Evolutionary conservation across 1,140 invertebrate genomes (phyloP).

Genomic region (Cydia amplana): DNA sequence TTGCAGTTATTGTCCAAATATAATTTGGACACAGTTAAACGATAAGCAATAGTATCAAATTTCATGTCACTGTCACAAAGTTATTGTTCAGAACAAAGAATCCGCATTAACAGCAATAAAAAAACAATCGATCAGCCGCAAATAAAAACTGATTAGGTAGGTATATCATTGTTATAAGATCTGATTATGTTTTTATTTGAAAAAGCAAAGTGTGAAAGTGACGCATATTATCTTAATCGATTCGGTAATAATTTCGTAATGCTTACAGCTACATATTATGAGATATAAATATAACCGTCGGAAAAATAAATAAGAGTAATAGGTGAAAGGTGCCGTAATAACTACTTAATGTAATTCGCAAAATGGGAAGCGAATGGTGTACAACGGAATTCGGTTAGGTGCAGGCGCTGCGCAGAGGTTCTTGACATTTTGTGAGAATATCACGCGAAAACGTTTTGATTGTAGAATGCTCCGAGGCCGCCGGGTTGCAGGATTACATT

Average conservation of each 20-base stretch:
- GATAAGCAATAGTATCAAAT: constrained; percentile 27
- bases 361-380: constrained; percentile 1
- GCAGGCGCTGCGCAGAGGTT: constrained; percentile 17
- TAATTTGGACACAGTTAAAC: not conserved
- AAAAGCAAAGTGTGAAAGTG: constrained; percentile 31
- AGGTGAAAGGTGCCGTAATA: constrained; percentile 7
- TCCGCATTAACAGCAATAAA: constrained; percentile 39
- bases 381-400: constrained; percentile 17
- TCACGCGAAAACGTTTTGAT: constrained; percentile 25
- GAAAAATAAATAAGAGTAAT: constrained; percentile 19
- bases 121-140: constrained; percentile 9
- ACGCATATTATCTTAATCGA: constrained; percentile 8
- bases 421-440: constrained; percentile 32
- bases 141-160: constrained; percentile 36
- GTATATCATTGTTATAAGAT: constrained; percentile 38
- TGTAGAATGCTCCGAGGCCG: constrained; percentile 28
- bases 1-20: constrained; percentile 22
- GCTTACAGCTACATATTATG: constrained; percentile 11
- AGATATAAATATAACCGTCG: not conserved
- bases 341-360: not conserved
- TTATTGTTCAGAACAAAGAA: constrained; percentile 23
- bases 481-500: constrained; percentile 27
- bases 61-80: constrained; percentile 8
- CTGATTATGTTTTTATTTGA: constrained; percentile 38
- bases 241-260: not conserved